Percentiles rank a stretch among this genome's conserved stretches.
Evolutionary conservation across 2,797 vertebrate genomes (phyloP).

Genomic region (Coreius guichenoti): DNA sequence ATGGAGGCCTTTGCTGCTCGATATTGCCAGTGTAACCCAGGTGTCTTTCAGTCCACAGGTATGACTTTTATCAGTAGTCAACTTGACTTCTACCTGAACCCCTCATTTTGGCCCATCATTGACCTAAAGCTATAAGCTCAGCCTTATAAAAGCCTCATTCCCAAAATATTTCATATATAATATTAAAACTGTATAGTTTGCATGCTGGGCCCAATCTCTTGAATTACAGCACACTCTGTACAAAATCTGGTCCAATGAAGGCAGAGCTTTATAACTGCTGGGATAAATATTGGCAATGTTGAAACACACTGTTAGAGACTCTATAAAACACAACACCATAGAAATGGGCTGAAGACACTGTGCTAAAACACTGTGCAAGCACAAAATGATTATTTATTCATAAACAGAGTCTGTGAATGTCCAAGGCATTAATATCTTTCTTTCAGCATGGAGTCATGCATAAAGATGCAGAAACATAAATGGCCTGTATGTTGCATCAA

Average conservation of each 20-base stretch:
- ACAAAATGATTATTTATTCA: slow-evolving; percentile 73
- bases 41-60: slow-evolving; percentile 99
- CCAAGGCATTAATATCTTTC: slow-evolving; percentile 34
- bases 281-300: slow-evolving; percentile 31
- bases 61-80: slow-evolving; percentile 1
- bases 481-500: background rate
- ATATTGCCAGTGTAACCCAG: slow-evolving; percentile 96
- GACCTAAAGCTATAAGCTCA: background rate
- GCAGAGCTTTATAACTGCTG: slow-evolving; percentile 21
- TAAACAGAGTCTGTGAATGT: slow-evolving; percentile 62
- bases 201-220: background rate
- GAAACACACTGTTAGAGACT: slow-evolving; percentile 34
- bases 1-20: slow-evolving; percentile 97
- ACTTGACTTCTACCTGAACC: background rate
- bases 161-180: background rate
- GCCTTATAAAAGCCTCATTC: background rate
- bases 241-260: slow-evolving; percentile 12
- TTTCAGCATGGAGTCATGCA: slow-evolving; percentile 39
- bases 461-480: slow-evolving; percentile 23
- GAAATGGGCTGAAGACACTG: background rate
- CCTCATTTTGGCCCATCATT: background rate
- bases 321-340: slow-evolving; percentile 22
- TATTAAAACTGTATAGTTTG: background rate
- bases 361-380: slow-evolving; percentile 42
- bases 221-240: slow-evolving; percentile 10